phyloP scores from a whole-genome alignment of 2,113 vertebrate species.

The Rhynchomys soricoides region DNA sequence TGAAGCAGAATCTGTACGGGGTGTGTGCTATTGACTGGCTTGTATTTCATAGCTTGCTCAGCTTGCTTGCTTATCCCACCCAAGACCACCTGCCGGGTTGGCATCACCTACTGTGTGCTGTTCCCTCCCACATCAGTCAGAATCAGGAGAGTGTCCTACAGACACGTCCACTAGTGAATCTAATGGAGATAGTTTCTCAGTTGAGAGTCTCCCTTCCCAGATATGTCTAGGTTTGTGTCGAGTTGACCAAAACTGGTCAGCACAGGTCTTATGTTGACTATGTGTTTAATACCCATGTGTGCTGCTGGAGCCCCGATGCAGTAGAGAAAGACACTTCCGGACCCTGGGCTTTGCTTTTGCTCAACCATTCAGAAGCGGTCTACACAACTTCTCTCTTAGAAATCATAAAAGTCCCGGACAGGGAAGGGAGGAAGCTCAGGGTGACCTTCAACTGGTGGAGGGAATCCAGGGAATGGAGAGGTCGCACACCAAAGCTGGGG shows the following conservation, averaged over 20 bases:
- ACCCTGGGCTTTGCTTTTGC: not conserved
- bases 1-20: not conserved
- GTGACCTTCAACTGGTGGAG: not conserved
- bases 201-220: not conserved
- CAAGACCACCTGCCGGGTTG: not conserved
- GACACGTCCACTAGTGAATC: not conserved
- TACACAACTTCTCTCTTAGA: not conserved
- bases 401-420: not conserved
- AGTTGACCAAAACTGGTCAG: not conserved
- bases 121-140: not conserved
- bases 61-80: not conserved
- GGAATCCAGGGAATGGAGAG: not conserved
- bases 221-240: not conserved
- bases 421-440: not conserved
- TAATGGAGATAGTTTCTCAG: not conserved
- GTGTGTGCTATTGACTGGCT: not conserved
- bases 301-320: not conserved
- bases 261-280: not conserved
- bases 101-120: not conserved
- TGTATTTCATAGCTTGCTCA: not conserved
- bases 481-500: not conserved
- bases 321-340: not conserved
- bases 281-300: not conserved
- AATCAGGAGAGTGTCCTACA: not conserved
- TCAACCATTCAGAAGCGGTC: not conserved